A percentile compares a stretch with the other conserved stretches of the same genome.
phyloP scores from a whole-genome alignment of 2,113 vertebrate genomes.

The Panthera uncia region DNA sequence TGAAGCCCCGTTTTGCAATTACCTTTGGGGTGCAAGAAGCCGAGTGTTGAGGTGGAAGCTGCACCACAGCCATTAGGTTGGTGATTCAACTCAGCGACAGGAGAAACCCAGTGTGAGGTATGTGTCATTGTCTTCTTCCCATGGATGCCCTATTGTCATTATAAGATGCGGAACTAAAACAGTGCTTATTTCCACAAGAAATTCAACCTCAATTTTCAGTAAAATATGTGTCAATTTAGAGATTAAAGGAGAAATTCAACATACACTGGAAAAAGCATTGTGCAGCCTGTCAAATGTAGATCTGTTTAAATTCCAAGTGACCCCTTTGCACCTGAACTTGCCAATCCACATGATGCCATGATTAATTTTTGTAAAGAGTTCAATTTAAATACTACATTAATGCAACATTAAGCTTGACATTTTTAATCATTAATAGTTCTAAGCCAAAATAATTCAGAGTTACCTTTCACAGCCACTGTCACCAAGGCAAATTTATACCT shows the following conservation, averaged over 20 bases:
- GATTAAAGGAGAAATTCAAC: slow-evolving; percentile 48
- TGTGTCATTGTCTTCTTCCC: background rate
- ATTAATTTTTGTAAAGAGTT: slow-evolving; percentile 39
- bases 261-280: background rate
- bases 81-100: background rate
- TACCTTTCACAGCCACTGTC: slow-evolving; percentile 2
- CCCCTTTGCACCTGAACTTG: slow-evolving; percentile 18
- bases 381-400: slow-evolving; percentile 55
- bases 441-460: slow-evolving; percentile 39
- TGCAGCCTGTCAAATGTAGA: background rate
- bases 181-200: background rate
- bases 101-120: background rate
- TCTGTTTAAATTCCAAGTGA: slow-evolving; percentile 45
- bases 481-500: background rate
- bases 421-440: slow-evolving; percentile 58
- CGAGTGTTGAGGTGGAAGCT: background rate
- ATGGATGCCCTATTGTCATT: background rate
- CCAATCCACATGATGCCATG: slow-evolving; percentile 2
- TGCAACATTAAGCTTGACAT: slow-evolving; percentile 58
- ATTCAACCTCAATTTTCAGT: slow-evolving; percentile 13
- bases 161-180: background rate
- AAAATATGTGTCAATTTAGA: background rate
- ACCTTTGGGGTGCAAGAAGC: background rate
- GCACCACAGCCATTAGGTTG: rapidly evolving
- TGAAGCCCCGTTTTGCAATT: background rate